Percentiles rank a stretch among this genome's conserved stretches.
These are phyloP conservation scores for Anthopleura sola DNA, from an alignment of 64 coral and sea anemone species.

Conservation along the genomic window DNA sequence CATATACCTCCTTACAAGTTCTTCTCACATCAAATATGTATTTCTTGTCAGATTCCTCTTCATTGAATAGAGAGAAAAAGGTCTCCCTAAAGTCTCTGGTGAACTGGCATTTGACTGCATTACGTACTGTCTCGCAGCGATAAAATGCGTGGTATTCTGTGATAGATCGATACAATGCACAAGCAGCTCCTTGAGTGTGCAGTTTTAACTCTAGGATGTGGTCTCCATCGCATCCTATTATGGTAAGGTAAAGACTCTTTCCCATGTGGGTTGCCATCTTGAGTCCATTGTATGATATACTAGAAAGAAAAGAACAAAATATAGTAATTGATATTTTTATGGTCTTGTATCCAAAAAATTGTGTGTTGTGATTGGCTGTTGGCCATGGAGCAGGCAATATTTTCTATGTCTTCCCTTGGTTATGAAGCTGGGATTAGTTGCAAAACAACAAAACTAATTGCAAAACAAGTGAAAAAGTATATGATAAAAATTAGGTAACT, in stretches of 20 bases:
- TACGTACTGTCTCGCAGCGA: slow-evolving; percentile 91
- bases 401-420: no score
- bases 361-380: no score
- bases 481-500: no score
- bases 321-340: no score
- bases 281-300: slow-evolving; percentile 68
- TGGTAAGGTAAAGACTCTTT: slow-evolving; percentile 60
- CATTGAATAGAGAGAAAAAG: slow-evolving; percentile 82
- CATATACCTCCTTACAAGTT: slow-evolving; percentile 91
- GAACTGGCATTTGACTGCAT: slow-evolving; percentile 76
- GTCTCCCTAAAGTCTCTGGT: slow-evolving; percentile 95
- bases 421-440: no score
- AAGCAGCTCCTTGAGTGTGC: slow-evolving; percentile 60
- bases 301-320: slow-evolving; percentile 27
- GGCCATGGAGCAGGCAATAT: no score
- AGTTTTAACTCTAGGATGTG: slow-evolving; percentile 66
- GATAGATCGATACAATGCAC: slow-evolving; percentile 80
- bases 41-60: slow-evolving; percentile 93
- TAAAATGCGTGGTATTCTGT: slow-evolving; percentile 98
- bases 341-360: no score
- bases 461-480: no score
- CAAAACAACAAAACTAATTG: no score
- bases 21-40: slow-evolving; percentile 98
- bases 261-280: slow-evolving; percentile 85
- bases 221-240: slow-evolving; percentile 52